Conservation (phyloP, 2,797 vertebrate genomes). For the Sternotherus odoratus region DNA sequence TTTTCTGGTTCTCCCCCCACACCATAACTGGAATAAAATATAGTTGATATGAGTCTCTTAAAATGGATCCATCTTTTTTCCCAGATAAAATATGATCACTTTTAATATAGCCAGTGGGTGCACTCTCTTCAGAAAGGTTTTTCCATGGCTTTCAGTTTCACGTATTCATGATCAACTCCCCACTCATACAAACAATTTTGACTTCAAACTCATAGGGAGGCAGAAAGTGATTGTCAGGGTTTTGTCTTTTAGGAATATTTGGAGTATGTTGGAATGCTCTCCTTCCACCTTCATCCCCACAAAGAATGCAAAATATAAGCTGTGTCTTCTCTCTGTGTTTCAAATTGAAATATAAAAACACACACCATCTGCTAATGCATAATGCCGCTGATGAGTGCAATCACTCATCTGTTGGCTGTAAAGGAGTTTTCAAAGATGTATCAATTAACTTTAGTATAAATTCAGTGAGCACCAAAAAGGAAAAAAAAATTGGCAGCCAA, state of each 20-base stretch:
- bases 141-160: neutral
- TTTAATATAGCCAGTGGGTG: neutral
- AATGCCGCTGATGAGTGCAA: neutral
- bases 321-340: neutral
- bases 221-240: neutral
- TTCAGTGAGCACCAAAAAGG: neutral
- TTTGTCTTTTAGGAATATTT: neutral
- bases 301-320: neutral
- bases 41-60: slow-evolving; percentile 44
- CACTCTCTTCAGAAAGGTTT: neutral
- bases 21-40: slow-evolving; percentile 55
- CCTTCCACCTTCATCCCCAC: neutral
- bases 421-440: neutral
- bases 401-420: neutral
- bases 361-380: neutral
- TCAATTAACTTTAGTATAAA: neutral
- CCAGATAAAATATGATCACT: slow-evolving; percentile 51
- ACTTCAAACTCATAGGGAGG: neutral
- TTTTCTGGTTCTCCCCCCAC: slow-evolving; percentile 55
- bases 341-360: neutral
- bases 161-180: neutral
- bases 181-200: neutral
- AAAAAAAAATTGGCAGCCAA: neutral
- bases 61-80: slow-evolving; percentile 59
- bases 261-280: neutral